Conservation (phyloP, 64 coral and sea anemone species). For the Stylophora pistillata region DNA sequence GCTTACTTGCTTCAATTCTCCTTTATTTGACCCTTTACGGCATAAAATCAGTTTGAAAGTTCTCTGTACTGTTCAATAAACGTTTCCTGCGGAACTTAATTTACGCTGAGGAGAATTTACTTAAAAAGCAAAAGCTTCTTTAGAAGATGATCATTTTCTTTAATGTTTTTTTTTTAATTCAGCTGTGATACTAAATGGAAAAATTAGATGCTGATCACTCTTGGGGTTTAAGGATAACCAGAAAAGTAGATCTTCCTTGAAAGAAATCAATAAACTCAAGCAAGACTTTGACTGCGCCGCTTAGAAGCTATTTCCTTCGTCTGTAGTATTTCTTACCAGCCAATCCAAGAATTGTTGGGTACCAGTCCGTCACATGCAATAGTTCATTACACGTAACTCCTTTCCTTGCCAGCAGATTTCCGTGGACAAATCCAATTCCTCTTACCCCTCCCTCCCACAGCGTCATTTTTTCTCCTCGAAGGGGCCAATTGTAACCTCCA, state of each 20-base stretch:
- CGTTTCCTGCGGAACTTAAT: too few relatives aligned
- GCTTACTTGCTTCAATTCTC: too few relatives aligned
- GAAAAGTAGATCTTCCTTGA: too few relatives aligned
- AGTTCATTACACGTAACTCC: constrained; percentile 65
- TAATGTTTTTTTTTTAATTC: too few relatives aligned
- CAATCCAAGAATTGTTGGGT: constrained; percentile 64
- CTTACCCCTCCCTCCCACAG: constrained; percentile 92
- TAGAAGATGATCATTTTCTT: too few relatives aligned
- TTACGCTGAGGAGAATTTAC: too few relatives aligned
- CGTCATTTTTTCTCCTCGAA: constrained; percentile 79
- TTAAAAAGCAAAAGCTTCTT: too few relatives aligned
- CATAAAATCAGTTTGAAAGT: not conserved
- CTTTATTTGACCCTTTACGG: not conserved
- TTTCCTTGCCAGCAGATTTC: constrained; percentile 36
- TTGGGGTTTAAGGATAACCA: not conserved
- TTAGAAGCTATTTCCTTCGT: too few relatives aligned
- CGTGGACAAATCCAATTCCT: constrained; percentile 81
- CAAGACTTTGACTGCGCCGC: too few relatives aligned
- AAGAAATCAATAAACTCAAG: too few relatives aligned
- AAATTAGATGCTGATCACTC: not conserved
- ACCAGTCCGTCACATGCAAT: constrained; percentile 79
- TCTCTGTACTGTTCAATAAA: too few relatives aligned
- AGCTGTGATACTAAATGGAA: too few relatives aligned
- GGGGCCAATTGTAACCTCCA: constrained; percentile 81
- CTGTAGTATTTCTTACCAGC: constrained; percentile 37